Evolutionary conservation across 1,140 invertebrate species (phyloP).

Genomic region (Anastrepha ludens): DNA sequence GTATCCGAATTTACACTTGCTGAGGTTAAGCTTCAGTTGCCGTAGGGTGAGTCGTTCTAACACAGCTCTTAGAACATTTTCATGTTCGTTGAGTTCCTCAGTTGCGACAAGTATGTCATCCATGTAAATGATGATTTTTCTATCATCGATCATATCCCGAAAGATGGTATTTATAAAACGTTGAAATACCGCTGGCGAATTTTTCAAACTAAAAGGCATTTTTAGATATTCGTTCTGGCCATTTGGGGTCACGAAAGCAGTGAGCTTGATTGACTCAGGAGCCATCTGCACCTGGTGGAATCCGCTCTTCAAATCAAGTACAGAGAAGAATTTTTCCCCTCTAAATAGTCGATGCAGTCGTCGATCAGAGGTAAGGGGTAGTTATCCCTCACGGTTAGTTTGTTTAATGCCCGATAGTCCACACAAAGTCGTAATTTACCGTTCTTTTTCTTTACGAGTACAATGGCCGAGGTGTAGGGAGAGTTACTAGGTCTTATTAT

Average conservation of each 20-base stretch:
- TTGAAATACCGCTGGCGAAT: conserved; percentile 48
- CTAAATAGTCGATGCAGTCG: too few species aligned
- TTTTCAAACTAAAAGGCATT: conserved; percentile 64
- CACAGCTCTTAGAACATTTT: background rate
- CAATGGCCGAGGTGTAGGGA: too few species aligned
- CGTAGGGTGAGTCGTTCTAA: conserved; percentile 52
- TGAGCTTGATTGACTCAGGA: conserved; percentile 62
- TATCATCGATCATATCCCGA: background rate
- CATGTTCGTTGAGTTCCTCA: background rate
- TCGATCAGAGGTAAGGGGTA: too few species aligned
- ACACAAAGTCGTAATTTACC: too few species aligned
- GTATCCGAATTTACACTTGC: conserved; percentile 19
- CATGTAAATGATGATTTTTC: conserved; percentile 10
- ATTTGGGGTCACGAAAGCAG: conserved; percentile 66
- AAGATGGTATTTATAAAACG: conserved; percentile 44
- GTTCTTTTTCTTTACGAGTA: too few species aligned
- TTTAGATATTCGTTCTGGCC: conserved; percentile 68
- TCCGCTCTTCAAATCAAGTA: conserved; percentile 61
- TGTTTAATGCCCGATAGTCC: too few species aligned
- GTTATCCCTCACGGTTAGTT: too few species aligned
- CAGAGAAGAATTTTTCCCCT: conserved; percentile 4
- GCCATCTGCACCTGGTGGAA: conserved; percentile 63
- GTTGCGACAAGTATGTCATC: conserved; percentile 34
- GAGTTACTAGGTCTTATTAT: too few species aligned
- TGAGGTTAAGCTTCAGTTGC: conserved; percentile 34